phyloP scores from a whole-genome alignment of 2,797 vertebrate genomes.

The Delichon dasypus region DNA sequence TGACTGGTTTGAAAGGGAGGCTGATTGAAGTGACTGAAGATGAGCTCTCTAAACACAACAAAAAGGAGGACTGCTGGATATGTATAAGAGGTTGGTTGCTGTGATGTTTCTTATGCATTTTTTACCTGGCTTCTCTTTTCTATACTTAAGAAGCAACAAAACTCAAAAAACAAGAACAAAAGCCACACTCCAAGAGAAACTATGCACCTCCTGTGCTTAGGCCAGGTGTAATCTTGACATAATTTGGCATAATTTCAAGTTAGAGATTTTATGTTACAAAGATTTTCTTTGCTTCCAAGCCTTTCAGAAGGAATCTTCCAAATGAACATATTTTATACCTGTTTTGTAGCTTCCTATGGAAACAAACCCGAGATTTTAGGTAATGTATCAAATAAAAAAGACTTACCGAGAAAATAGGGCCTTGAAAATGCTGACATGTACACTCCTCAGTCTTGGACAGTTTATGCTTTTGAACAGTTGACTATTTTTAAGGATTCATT shows the following conservation, averaged over 20 bases:
- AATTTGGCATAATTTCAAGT: neutral
- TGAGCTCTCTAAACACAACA: constrained; percentile 91
- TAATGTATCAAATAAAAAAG: neutral
- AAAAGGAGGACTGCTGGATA: constrained; percentile 91
- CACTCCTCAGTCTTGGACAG: neutral
- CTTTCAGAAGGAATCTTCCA: neutral
- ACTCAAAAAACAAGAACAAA: neutral
- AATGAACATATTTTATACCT: neutral
- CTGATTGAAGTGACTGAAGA: constrained; percentile 89
- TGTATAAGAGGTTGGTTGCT: constrained; percentile 89
- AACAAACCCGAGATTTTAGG: neutral
- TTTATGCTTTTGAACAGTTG: neutral
- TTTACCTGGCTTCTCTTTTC: neutral
- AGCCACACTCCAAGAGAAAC: neutral
- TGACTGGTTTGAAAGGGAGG: constrained; percentile 88
- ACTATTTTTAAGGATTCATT: neutral
- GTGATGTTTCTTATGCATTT: neutral
- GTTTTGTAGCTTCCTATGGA: neutral
- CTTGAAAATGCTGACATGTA: neutral
- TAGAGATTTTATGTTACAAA: neutral
- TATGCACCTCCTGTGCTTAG: rapidly evolving
- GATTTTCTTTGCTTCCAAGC: neutral
- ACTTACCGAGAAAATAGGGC: neutral
- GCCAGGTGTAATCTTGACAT: neutral
- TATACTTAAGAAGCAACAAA: neutral